Evolutionary conservation across 2,888 invertebrate species (phyloP), one percentile per base, ranked within the genome.

Genomic region (Idaea straminata): DNA sequence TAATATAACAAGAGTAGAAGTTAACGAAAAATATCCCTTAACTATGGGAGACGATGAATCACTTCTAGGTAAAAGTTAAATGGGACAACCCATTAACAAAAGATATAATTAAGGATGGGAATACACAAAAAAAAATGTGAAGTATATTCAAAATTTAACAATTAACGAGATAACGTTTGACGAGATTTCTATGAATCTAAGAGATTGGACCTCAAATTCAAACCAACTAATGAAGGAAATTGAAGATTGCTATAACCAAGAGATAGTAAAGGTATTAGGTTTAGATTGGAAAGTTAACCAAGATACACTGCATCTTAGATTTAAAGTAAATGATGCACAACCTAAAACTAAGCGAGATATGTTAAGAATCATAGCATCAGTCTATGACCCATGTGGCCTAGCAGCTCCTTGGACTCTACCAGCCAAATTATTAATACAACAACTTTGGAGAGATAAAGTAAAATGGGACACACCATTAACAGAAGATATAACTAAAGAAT

Each of bases 311-410:
- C 2, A 57, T 57, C 15, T 57, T 10, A 57, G 15, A 58, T 15
- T 15, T 15, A 58, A 58, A 15, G 5, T 58, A 4, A 58, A 5
- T 15, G 15, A 15, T n/a, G 5, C 13, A 5, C 4, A 15, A 3
- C 7, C 3, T 10, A 36, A 36, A 36, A 36, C 36, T 36, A 36
- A 36, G 10, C 5, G 36, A 36, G 36, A 36, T 0, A 10, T 36
- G 1, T 10, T 36, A 5, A 5, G 36, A 7, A 36, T 35, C 5
- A 4, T 15, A 0, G 13, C 6, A 15, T 35, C 57, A 13, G n/a
- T 72, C 5, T 72, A 63, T 59, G 72, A 72, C 34, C 72, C 70
- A 2, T 72, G 72, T 59, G 70, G 70, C 4, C 64, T 66, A 61
- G 63, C 62, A 3, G 35, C 57, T 3, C 70, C 70, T 15, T 3